Conservation (phyloP, 2,797 vertebrate genomes). For the Alauda arvensis region DNA sequence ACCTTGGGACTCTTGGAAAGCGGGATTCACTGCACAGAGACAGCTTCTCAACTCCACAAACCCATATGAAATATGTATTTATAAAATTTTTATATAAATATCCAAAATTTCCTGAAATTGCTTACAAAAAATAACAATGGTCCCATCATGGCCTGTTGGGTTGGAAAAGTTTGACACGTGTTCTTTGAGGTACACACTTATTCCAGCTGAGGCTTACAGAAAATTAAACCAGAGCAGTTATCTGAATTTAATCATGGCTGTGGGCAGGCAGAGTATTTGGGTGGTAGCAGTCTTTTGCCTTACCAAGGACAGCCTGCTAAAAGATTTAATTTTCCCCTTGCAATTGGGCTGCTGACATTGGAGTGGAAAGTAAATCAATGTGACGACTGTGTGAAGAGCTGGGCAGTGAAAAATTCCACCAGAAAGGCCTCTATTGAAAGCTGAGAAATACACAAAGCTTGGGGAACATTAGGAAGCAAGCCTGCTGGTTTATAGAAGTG, state of each 20-base stretch:
- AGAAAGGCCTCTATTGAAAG: conserved; percentile 32
- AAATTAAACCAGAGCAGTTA: not conserved
- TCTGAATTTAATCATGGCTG: not conserved
- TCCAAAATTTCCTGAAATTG: not conserved
- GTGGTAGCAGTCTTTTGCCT: not conserved
- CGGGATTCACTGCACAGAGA: not conserved
- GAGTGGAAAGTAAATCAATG: conserved; percentile 40
- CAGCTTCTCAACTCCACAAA: not conserved
- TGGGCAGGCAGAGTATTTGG: not conserved
- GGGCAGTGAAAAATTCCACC: conserved; percentile 4
- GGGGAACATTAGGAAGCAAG: conserved; percentile 20
- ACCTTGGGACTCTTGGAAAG: not conserved
- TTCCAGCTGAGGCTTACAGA: not conserved
- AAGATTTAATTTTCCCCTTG: conserved; percentile 28
- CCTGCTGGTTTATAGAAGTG: conserved; percentile 27
- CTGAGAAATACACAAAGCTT: conserved; percentile 29
- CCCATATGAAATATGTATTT: not conserved
- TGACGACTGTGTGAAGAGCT: not conserved
- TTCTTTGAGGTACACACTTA: not conserved
- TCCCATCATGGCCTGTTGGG: not conserved
- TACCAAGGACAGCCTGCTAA: conserved; percentile 16
- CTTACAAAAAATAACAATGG: not conserved
- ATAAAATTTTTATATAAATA: not conserved
- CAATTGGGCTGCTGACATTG: not conserved
- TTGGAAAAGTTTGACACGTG: not conserved